Conservation (phyloP, 2,888 invertebrate genomes). For the Ariolimax columbianus region DNA sequence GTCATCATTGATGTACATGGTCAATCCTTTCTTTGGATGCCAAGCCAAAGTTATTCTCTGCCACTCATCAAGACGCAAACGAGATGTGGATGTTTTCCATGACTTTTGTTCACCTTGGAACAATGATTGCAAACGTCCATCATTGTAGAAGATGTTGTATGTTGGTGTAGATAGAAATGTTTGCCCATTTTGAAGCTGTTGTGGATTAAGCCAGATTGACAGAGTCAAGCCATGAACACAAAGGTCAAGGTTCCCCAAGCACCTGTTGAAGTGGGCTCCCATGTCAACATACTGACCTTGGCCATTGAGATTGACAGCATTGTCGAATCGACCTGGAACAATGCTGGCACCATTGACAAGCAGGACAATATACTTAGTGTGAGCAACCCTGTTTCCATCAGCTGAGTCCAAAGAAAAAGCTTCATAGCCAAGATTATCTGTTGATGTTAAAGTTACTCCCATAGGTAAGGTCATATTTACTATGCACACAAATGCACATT, state of each 20-base stretch:
- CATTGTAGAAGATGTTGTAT: conserved; percentile 72
- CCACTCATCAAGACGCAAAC: conserved; percentile 66
- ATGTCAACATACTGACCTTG: conserved; percentile 74
- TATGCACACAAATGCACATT: background rate
- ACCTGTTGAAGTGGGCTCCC: conserved; percentile 69
- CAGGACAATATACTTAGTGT: conserved; percentile 68
- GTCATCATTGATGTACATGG: conserved; percentile 69
- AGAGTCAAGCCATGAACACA: conserved; percentile 71
- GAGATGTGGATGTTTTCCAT: conserved; percentile 69
- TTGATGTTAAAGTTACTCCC: conserved; percentile 51
- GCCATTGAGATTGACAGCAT: conserved; percentile 69
- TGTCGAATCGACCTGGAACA: conserved; percentile 60
- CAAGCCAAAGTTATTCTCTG: conserved; percentile 75
- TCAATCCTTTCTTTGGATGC: conserved; percentile 72
- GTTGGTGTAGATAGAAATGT: conserved; percentile 72
- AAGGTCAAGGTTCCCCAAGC: conserved; percentile 72
- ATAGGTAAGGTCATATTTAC: background rate
- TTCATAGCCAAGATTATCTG: conserved; percentile 74
- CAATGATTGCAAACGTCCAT: conserved; percentile 67
- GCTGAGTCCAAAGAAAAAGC: conserved; percentile 75
- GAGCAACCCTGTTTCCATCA: conserved; percentile 63
- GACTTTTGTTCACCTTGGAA: conserved; percentile 61
- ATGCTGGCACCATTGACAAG: conserved; percentile 62
- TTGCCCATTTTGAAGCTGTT: conserved; percentile 61
- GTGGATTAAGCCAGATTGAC: conserved; percentile 68